Conservation (phyloP, 2,113 vertebrate genomes). For the Notiomystis cincta region DNA sequence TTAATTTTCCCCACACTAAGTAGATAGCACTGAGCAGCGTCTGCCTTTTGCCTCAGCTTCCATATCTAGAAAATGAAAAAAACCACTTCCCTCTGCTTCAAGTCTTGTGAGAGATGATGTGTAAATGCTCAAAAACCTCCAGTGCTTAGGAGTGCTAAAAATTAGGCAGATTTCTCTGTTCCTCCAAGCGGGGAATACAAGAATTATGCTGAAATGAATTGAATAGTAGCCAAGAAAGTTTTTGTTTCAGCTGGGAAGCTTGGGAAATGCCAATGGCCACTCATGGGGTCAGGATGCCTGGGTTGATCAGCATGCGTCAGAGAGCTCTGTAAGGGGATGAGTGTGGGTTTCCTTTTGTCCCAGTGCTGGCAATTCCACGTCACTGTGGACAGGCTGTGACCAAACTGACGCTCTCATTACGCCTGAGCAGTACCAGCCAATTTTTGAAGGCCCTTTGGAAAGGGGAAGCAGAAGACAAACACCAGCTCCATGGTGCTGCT, state of each 20-base stretch:
- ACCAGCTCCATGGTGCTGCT: neutral
- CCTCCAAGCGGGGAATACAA: neutral
- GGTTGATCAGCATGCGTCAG: neutral
- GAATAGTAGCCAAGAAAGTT: neutral
- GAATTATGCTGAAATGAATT: neutral
- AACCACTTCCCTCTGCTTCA: neutral
- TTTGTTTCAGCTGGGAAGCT: neutral
- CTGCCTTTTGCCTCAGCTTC: neutral
- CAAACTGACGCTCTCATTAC: neutral
- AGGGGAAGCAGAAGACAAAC: neutral
- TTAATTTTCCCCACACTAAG: neutral
- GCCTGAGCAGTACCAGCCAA: neutral
- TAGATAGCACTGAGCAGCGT: neutral
- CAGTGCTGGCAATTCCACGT: rapidly evolving
- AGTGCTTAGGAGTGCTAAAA: neutral
- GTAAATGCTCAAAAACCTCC: neutral
- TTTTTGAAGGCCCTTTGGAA: neutral
- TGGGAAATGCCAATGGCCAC: neutral
- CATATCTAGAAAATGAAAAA: neutral
- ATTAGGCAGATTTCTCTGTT: neutral
- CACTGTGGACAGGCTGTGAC: neutral
- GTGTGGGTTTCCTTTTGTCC: neutral
- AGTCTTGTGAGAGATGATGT: neutral
- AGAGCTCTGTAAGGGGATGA: neutral
- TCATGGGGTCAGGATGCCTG: neutral